These are phyloP conservation scores for Psittacula cyanocephala DNA, from an alignment of 2,113 vertebrate genomes.

Conservation along the genomic window DNA sequence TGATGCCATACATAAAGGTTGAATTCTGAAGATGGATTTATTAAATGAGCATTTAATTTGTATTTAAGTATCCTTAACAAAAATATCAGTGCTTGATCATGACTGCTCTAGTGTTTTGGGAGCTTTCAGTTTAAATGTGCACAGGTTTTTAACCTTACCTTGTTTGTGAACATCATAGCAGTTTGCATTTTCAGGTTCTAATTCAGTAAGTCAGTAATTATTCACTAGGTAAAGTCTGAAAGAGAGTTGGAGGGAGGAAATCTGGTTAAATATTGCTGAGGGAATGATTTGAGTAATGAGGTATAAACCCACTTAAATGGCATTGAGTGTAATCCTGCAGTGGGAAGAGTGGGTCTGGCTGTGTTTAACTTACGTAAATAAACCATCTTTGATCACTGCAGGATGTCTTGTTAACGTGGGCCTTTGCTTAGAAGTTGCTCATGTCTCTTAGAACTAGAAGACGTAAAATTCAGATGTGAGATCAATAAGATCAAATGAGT, in stretches of 20 bases:
- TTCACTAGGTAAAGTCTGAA: not conserved
- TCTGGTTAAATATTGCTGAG: not conserved
- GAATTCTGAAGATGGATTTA: not conserved
- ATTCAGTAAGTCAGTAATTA: not conserved
- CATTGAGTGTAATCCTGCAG: not conserved
- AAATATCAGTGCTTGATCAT: not conserved
- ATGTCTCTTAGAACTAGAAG: not conserved
- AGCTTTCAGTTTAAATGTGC: not conserved
- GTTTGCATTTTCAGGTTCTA: not conserved
- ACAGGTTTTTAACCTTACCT: not conserved
- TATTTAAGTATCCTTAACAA: not conserved
- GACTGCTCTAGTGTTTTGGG: not conserved
- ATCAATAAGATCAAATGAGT: not conserved
- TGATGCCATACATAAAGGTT: not conserved
- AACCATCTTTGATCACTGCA: not conserved
- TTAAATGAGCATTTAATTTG: not conserved
- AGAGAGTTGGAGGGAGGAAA: no score
- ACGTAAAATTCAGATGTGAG: not conserved
- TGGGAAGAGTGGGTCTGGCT: not conserved
- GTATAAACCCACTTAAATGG: not conserved
- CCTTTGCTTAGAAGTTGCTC: not conserved
- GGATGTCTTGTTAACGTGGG: not conserved
- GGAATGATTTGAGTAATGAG: not conserved
- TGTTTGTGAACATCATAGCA: not conserved
- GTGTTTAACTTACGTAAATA: not conserved